phyloP scores from a whole-genome alignment of 2,888 invertebrate genomes.

The Tubulanus polymorphus region DNA sequence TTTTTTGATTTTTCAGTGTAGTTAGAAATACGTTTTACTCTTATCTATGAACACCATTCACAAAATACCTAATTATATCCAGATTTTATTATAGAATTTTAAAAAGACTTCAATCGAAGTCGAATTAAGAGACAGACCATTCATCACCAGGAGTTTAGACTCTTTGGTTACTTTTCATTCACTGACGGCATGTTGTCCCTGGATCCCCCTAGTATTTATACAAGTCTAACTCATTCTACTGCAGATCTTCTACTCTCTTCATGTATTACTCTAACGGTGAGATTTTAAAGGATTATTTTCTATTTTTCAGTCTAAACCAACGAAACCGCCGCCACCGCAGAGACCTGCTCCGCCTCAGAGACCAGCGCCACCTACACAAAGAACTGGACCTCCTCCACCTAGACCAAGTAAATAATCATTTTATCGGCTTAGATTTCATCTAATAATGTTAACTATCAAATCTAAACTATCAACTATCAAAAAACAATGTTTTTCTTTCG shows the following conservation, averaged over 20 bases:
- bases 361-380: slow-evolving; percentile 37
- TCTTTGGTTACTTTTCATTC: slow-evolving; percentile 23
- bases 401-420: not conserved
- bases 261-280: not conserved
- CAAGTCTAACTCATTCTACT: not conserved
- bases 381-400: slow-evolving; percentile 36
- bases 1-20: too few species aligned
- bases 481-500: too few species aligned
- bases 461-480: too few species aligned
- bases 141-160: too few species aligned
- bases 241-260: not conserved
- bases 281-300: not conserved
- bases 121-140: too few species aligned
- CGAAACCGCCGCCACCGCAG: slow-evolving; percentile 33
- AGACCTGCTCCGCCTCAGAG: slow-evolving; percentile 28
- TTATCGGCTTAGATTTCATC: too few species aligned
- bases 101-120: too few species aligned
- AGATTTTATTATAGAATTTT: too few species aligned
- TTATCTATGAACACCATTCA: too few species aligned
- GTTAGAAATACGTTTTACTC: too few species aligned
- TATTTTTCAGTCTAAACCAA: slow-evolving; percentile 4
- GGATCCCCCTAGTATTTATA: not conserved
- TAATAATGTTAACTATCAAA: too few species aligned
- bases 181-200: slow-evolving; percentile 19
- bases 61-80: too few species aligned